These are phyloP conservation scores for Bactericera cockerelli DNA, from an alignment of 1,140 invertebrate species.

Conservation along the genomic window DNA sequence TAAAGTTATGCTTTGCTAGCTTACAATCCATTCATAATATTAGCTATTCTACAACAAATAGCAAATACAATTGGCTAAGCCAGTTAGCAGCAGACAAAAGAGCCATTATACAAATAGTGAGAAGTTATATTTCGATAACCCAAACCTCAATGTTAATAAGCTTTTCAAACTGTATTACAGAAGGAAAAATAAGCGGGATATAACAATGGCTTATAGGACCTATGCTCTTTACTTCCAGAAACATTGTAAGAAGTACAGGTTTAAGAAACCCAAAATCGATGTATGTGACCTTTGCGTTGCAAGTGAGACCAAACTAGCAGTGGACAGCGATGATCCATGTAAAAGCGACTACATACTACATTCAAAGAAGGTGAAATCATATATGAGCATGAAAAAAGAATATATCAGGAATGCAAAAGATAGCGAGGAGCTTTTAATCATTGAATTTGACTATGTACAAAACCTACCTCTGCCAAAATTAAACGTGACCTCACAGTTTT, in stretches of 20 bases:
- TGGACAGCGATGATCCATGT: slow-evolving; percentile 2
- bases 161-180: neutral
- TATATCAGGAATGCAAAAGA: neutral
- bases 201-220: neutral
- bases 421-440: slow-evolving; percentile 2
- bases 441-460: slow-evolving; percentile 18
- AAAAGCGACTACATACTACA: slow-evolving; percentile 12
- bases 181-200: neutral
- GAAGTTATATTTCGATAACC: neutral
- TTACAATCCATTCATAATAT: too few relatives aligned
- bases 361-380: slow-evolving; percentile 7
- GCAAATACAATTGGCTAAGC: too few relatives aligned
- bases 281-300: slow-evolving; percentile 14
- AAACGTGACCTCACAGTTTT: slow-evolving; percentile 15
- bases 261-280: slow-evolving; percentile 12
- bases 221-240: neutral
- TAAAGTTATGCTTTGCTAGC: too few relatives aligned
- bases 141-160: neutral
- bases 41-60: too few relatives aligned
- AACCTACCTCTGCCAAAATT: slow-evolving; percentile 16
- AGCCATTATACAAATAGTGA: slow-evolving; percentile 10
- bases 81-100: too few relatives aligned
- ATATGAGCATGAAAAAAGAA: slow-evolving; percentile 6
- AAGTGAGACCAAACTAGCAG: neutral
- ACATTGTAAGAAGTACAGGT: neutral